Evolutionary conservation across 2,888 invertebrate species (phyloP).

Genomic region (Diplazon laetatorius): DNA sequence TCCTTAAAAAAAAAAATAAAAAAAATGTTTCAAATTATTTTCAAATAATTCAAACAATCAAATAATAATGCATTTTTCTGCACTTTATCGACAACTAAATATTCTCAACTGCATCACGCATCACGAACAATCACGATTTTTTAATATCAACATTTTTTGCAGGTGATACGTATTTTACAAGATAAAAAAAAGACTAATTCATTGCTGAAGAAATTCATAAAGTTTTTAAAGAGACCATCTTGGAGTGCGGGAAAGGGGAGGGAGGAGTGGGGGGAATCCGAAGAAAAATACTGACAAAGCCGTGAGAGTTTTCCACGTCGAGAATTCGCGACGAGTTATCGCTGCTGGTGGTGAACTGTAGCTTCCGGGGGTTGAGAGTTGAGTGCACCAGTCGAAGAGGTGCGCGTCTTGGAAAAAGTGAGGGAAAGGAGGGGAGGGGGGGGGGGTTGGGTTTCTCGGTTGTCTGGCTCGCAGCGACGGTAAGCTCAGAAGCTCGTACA

Average conservation of each 20-base stretch:
- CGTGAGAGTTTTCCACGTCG: slow-evolving; percentile 18
- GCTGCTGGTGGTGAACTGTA: not conserved
- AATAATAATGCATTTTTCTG: too few species aligned
- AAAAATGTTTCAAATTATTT: too few species aligned
- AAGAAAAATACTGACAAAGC: slow-evolving; percentile 32
- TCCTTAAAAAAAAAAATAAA: too few species aligned
- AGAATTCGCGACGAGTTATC: slow-evolving; percentile 33
- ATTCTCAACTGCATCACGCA: too few species aligned
- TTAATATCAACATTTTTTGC: too few species aligned
- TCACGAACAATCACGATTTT: too few species aligned
- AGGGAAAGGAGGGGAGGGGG: too few species aligned
- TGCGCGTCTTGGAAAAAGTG: slow-evolving; percentile 21
- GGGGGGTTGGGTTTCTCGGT: slow-evolving; percentile 19
- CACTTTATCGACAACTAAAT: too few species aligned
- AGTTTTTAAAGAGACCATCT: slow-evolving; percentile 30
- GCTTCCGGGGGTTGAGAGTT: slow-evolving; percentile 1
- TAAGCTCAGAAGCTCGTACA: slow-evolving; percentile 17
- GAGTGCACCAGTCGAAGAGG: slow-evolving; percentile 27
- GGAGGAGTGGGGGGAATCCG: not conserved
- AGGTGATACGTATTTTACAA: too few species aligned
- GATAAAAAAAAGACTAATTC: not conserved
- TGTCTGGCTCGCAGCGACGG: slow-evolving; percentile 22
- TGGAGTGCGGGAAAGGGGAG: slow-evolving; percentile 10
- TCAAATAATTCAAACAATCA: too few species aligned
- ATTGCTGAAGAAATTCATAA: not conserved